These are phyloP conservation scores for Allacma fusca DNA, from an alignment of 2,888 invertebrate species.

Conservation along the genomic window DNA sequence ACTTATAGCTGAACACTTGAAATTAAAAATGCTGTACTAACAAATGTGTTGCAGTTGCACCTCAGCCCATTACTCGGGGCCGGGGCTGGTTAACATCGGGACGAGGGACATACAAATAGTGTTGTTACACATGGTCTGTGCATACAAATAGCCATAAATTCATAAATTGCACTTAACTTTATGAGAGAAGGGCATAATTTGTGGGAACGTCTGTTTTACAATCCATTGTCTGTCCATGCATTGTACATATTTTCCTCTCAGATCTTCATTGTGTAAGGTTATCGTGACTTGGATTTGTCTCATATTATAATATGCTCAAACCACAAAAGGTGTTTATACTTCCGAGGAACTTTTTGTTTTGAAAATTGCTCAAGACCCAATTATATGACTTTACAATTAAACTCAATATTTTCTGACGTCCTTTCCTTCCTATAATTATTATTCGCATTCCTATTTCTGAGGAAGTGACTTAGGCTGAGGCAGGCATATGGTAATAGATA, in stretches of 20 bases:
- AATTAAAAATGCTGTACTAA: too few species aligned
- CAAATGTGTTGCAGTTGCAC: too few species aligned
- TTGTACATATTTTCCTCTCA: constrained; percentile 9
- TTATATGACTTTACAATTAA: not conserved
- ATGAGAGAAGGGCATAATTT: constrained; percentile 23
- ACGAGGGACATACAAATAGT: not conserved
- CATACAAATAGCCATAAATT: constrained; percentile 15
- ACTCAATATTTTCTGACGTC: not conserved
- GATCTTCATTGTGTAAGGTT: not conserved
- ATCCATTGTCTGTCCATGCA: constrained; percentile 24
- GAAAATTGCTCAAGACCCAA: too few species aligned
- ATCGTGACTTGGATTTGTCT: not conserved
- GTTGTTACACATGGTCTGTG: not conserved
- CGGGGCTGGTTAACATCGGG: too few species aligned
- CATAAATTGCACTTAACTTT: constrained; percentile 32
- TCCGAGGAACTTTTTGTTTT: too few species aligned
- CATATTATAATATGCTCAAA: not conserved
- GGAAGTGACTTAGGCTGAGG: too few species aligned
- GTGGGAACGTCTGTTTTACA: constrained; percentile 31
- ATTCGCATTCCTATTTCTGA: too few species aligned
- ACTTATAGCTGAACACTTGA: too few species aligned
- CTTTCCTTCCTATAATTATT: too few species aligned
- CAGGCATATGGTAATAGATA: not conserved
- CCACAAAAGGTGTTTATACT: constrained; percentile 10
- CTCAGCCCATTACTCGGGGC: too few species aligned